Evolutionary conservation across 2,888 invertebrate species (phyloP).

Genomic region (Trichacis sp.): DNA sequence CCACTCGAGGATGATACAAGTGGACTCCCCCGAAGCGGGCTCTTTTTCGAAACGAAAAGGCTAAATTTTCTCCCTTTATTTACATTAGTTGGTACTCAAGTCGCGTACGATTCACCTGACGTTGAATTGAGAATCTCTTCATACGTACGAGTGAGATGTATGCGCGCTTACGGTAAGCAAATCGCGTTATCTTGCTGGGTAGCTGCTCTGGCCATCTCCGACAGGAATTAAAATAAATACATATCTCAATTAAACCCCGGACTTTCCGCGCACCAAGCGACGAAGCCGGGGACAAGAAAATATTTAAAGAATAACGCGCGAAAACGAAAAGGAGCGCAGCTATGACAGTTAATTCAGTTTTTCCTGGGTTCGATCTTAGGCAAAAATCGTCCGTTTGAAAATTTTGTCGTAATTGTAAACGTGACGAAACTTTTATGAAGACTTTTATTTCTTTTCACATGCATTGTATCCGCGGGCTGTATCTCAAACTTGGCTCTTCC

Average conservation of each 20-base stretch:
- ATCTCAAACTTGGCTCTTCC: slow-evolving; percentile 51
- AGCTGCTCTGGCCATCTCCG: slow-evolving; percentile 55
- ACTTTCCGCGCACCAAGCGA: slow-evolving; percentile 54
- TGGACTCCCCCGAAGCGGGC: slow-evolving; percentile 38
- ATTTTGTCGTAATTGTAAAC: slow-evolving; percentile 18
- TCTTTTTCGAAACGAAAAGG: slow-evolving; percentile 45
- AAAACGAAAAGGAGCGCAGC: not conserved
- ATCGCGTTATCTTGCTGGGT: slow-evolving; percentile 62
- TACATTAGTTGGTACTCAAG: slow-evolving; percentile 50
- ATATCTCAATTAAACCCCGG: slow-evolving; percentile 66
- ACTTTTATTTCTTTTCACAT: slow-evolving; percentile 52
- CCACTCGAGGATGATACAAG: slow-evolving; percentile 48
- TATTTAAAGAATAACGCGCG: slow-evolving; percentile 13
- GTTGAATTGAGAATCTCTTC: slow-evolving; percentile 63
- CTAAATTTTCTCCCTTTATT: slow-evolving; percentile 50
- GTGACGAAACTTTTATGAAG: too few relatives aligned
- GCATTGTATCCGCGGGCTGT: slow-evolving; percentile 52
- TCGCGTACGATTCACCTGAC: slow-evolving; percentile 52
- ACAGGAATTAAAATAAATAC: slow-evolving; percentile 67
- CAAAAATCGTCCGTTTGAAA: slow-evolving; percentile 40
- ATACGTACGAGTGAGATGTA: slow-evolving; percentile 52
- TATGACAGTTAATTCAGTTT: too few relatives aligned
- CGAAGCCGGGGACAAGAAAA: slow-evolving; percentile 37
- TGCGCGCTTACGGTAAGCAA: slow-evolving; percentile 60
- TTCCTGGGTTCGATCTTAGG: not conserved